Conservation (phyloP, 2,113 vertebrate genomes). For the Hipposideros armiger region DNA sequence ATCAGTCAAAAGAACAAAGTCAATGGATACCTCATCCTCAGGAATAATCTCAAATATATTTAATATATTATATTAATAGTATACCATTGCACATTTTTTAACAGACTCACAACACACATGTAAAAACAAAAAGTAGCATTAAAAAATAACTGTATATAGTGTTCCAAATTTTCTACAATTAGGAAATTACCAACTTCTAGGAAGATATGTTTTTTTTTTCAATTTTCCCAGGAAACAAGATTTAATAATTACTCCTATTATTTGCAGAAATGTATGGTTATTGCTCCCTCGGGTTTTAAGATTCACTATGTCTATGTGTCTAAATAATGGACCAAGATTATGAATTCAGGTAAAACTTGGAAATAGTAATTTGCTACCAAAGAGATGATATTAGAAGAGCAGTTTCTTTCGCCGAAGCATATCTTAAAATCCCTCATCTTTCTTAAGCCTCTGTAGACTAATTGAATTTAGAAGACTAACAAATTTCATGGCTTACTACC, state of each 20-base stretch:
- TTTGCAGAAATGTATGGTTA: neutral
- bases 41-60: conserved; percentile 44
- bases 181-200: neutral
- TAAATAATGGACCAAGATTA: conserved; percentile 30
- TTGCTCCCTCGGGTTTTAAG: neutral
- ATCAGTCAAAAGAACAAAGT: conserved; percentile 58
- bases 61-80: conserved; percentile 26
- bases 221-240: conserved; percentile 1
- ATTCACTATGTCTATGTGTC: neutral
- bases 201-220: neutral
- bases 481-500: conserved; percentile 32
- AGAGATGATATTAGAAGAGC: neutral
- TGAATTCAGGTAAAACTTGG: neutral
- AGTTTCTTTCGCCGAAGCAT: neutral
- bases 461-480: conserved; percentile 23
- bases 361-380: conserved; percentile 43
- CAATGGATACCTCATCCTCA: neutral
- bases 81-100: neutral
- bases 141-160: neutral
- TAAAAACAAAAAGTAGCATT: neutral
- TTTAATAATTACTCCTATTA: conserved; percentile 18
- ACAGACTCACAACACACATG: neutral
- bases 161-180: neutral
- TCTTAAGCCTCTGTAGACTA: conserved; percentile 50
- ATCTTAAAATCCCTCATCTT: conserved; percentile 14